Evolutionary conservation across 2,888 invertebrate genomes (phyloP).

Genomic region (Tetramorium bicarinatum): DNA sequence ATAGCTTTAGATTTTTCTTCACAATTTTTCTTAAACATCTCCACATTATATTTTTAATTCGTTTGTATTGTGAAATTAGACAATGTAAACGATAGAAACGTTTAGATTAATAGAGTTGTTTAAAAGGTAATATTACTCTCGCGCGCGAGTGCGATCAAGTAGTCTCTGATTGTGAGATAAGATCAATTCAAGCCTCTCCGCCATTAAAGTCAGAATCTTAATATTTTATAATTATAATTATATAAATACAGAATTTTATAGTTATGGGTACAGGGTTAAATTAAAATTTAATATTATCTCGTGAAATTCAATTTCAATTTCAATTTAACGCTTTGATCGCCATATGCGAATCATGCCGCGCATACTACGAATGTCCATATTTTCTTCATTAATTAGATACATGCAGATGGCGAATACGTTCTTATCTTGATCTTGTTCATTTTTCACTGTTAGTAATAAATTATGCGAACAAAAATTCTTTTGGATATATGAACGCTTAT

Average conservation of each 20-base stretch:
- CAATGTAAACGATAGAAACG: not conserved
- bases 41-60: not conserved
- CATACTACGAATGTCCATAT: not conserved
- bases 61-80: not conserved
- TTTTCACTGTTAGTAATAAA: not conserved
- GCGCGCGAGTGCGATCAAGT: not conserved
- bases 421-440: not conserved
- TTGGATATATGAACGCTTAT: not conserved
- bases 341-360: not conserved
- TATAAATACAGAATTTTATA: not conserved
- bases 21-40: not conserved
- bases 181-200: not conserved
- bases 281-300: not conserved
- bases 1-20: not conserved
- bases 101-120: not conserved
- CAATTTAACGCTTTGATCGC: not conserved
- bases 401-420: not conserved
- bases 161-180: not conserved
- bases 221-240: not conserved
- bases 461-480: not conserved
- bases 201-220: not conserved
- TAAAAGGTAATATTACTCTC: not conserved
- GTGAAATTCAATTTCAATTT: constrained; percentile 6
- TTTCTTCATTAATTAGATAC: not conserved
- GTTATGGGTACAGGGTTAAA: not conserved